Evolutionary conservation across 1,140 invertebrate species (phyloP).

Genomic region (Linepithema humile): DNA sequence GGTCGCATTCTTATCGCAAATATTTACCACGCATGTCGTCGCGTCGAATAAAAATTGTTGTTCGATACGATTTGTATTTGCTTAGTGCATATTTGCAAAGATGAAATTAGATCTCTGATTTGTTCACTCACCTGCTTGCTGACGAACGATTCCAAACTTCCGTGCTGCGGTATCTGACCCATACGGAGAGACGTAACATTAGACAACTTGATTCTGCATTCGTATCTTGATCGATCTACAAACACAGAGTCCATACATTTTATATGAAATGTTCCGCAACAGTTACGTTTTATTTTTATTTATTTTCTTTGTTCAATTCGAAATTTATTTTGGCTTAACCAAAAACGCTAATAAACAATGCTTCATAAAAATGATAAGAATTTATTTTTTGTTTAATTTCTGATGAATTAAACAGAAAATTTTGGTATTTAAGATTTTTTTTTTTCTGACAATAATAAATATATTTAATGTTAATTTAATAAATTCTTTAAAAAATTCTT

Average conservation of each 20-base stretch:
- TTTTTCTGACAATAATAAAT: background rate
- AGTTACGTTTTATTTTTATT: background rate
- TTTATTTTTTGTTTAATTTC: background rate
- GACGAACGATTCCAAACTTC: slow-evolving; percentile 70
- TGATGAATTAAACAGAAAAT: too few relatives aligned
- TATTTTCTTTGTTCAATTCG: background rate
- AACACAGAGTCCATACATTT: slow-evolving; percentile 14
- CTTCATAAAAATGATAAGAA: background rate
- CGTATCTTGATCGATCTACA: slow-evolving; percentile 77
- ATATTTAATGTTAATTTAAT: background rate
- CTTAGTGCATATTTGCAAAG: background rate
- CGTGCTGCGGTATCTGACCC: slow-evolving; percentile 60
- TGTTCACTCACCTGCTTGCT: slow-evolving; percentile 73
- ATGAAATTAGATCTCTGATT: background rate
- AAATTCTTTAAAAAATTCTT: background rate
- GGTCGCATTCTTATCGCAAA: slow-evolving; percentile 3
- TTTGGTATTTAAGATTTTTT: too few relatives aligned
- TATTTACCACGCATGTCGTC: background rate
- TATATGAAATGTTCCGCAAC: background rate
- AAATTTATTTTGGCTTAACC: background rate
- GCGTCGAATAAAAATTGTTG: background rate
- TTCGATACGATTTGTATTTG: background rate
- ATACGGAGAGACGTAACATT: slow-evolving; percentile 72
- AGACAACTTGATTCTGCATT: slow-evolving; percentile 78
- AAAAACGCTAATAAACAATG: background rate